Percentiles rank a stretch among this genome's conserved stretches.
Evolutionary conservation across 1,140 invertebrate species (phyloP).

Genomic region (Drosophila lacteicornis): DNA sequence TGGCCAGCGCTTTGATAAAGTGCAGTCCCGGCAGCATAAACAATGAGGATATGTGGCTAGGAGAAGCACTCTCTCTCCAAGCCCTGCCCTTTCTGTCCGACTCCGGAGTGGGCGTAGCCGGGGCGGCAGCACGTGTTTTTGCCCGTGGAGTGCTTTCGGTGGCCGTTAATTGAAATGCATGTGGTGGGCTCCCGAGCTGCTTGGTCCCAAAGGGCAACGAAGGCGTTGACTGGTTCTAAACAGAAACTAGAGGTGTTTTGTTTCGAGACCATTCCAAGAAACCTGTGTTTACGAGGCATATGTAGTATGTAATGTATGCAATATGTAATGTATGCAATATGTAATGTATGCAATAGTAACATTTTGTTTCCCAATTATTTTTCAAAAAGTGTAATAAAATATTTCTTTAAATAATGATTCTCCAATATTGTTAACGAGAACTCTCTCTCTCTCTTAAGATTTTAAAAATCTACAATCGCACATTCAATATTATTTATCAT

Average conservation of each 20-base stretch:
- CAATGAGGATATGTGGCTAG: conserved; percentile 59
- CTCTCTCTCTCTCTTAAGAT: too few relatives aligned
- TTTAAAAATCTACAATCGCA: too few relatives aligned
- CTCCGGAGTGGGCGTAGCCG: conserved; percentile 37
- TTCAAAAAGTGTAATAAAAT: not conserved
- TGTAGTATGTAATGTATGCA: not conserved
- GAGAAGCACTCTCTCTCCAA: conserved; percentile 9
- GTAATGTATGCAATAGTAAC: too few relatives aligned
- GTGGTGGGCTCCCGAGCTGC: conserved; percentile 35
- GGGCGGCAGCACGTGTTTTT: conserved; percentile 69
- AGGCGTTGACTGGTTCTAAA: conserved; percentile 49
- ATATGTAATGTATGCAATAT: too few relatives aligned
- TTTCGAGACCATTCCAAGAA: conserved; percentile 11
- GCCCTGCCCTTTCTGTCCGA: not conserved
- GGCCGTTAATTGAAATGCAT: conserved; percentile 81
- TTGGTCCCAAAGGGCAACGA: conserved; percentile 19
- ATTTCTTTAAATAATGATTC: not conserved
- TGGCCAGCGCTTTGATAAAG: conserved; percentile 72
- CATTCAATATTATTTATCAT: not conserved
- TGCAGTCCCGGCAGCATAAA: conserved; percentile 77
- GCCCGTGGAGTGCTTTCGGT: conserved; percentile 72
- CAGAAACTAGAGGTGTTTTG: conserved; percentile 62
- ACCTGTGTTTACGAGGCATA: not conserved
- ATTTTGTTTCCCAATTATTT: not conserved
- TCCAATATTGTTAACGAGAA: not conserved